Conservation (phyloP, 2,888 invertebrate species). For the Rambutsinella grinnellia region DNA sequence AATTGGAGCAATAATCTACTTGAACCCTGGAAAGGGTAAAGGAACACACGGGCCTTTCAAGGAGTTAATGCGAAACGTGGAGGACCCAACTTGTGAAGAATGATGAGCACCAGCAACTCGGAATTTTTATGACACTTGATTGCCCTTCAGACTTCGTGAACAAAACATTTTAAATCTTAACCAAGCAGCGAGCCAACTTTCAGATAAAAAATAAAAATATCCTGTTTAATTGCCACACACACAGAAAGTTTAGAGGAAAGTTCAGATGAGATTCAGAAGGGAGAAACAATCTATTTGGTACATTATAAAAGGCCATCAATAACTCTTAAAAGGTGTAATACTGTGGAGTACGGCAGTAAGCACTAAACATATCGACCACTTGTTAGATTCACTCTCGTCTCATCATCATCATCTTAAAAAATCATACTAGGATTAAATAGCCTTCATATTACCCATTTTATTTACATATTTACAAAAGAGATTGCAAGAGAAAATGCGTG, state of each 20-base stretch:
- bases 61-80: too few relatives aligned
- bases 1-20: conserved; percentile 47
- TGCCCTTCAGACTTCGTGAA: conserved; percentile 35
- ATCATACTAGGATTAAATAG: not conserved
- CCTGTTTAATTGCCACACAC: conserved; percentile 48
- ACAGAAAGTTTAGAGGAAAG: conserved; percentile 8
- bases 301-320: conserved; percentile 42
- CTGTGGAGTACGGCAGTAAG: too few relatives aligned
- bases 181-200: not conserved
- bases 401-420: conserved; percentile 27
- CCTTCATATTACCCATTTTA: conserved; percentile 7
- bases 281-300: conserved; percentile 22
- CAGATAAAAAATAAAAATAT: not conserved
- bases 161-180: not conserved
- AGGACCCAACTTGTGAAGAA: conserved; percentile 8
- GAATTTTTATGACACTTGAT: conserved; percentile 60
- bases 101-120: conserved; percentile 28
- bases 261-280: not conserved
- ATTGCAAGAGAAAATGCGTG: too few relatives aligned
- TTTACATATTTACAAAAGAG: conserved; percentile 32
- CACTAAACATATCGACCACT: too few relatives aligned
- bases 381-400: too few relatives aligned
- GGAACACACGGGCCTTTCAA: too few relatives aligned
- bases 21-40: conserved; percentile 3
- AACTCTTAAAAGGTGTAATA: too few relatives aligned